Base-by-base conservation (phyloP, 2,888 invertebrate species). In the Cheilosia variabilis region DNA sequence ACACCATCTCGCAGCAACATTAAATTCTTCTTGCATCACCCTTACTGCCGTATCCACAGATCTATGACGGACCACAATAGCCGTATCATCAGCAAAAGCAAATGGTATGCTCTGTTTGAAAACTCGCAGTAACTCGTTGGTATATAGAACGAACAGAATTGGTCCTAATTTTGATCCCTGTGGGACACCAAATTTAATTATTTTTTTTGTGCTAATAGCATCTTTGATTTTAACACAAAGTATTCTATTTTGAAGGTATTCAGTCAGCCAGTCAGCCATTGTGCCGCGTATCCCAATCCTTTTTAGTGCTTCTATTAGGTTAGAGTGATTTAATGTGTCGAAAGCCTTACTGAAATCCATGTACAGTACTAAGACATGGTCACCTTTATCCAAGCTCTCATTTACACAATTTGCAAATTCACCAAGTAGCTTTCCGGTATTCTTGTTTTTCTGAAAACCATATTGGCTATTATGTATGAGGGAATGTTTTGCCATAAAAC, bases 1-100 rank as follows among this genome's bases (percentile, higher is more conserved):
- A 24, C 24, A n/a, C n/a, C n/a, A n/a, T n/a, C n/a, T n/a, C n/a
- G n/a, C n/a, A n/a, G n/a, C n/a, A n/a, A n/a, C n/a, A n/a, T n/a
- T n/a, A n/a, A n/a, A n/a, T n/a, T n/a, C n/a, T n/a, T n/a, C n/a
- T n/a, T n/a, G n/a, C 24, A 24, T 24, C 24, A 24, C 24, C 24
- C 24, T 47, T 52, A 22, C 19, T 19, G 41, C 41, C 41, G 22
- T 60, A 10, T 60, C 10, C 9, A 43, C 2, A 43, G 22, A 60
- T 19, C 41, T 60, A 43, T 60, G 60, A 2, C 22, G 24, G 6
- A 43, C 60, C 60, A 60, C 41, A 41, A 60, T 60, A 6, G 43
- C 45, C 10, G 62, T 62, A n/a, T 62, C 62, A n/a, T 62, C 45
- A 43, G 62, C 62, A 62, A 27, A 62, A 9, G 62, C 27, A 10